Base-by-base conservation (phyloP, 1,140 invertebrate species). In the Drosophila nigrodunni region DNA sequence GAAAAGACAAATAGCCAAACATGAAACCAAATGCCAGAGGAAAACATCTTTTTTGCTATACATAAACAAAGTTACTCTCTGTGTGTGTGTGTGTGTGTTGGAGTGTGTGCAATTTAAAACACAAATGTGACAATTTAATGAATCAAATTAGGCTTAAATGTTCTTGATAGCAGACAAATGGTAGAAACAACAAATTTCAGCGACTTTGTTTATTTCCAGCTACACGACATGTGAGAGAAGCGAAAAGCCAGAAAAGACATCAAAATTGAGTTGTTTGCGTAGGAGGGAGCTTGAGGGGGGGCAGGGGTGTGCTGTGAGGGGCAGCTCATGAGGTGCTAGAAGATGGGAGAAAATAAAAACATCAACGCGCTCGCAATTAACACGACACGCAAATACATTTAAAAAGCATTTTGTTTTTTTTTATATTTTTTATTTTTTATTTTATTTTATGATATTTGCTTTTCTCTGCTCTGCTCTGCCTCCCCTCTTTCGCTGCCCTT, bases 71-170 rank as follows among this genome's bases (percentile, higher is more conserved):
- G 18, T 34, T 52, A 52, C 55, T 34, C 35, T 61, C 35, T 47
- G 11, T 25, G 25, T 9, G 37, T 18, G 13, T 9, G 37, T 18
- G 13, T 8, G 37, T 9, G 18, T 8, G 39, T 10, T 8, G 0
- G 21, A 25, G 37, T 21, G 21, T 25, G 35, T 30, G 15, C 52
- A 50, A 54, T 43, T 60, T 68, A 30, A 61, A 39, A 60, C 30
- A 78, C 78, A 82, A 86, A 82, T 86, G 79, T 79, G 82, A 87
- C 82, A 77, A 79, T 77, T 82, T 77, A 86, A 86, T 87, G 76
- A 79, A 87, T 76, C 79, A 86, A 86, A 86, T 86, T 79, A 86
- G 82, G 75, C 82, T 78, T 87, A 87, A 86, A 88, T 87, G 82
- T 82, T 87, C 78, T 78, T 87, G 68, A 86, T 78, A 77, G 77